Evolutionary conservation across 2,797 vertebrate species (phyloP).

Genomic region (Microchirus variegatus): DNA sequence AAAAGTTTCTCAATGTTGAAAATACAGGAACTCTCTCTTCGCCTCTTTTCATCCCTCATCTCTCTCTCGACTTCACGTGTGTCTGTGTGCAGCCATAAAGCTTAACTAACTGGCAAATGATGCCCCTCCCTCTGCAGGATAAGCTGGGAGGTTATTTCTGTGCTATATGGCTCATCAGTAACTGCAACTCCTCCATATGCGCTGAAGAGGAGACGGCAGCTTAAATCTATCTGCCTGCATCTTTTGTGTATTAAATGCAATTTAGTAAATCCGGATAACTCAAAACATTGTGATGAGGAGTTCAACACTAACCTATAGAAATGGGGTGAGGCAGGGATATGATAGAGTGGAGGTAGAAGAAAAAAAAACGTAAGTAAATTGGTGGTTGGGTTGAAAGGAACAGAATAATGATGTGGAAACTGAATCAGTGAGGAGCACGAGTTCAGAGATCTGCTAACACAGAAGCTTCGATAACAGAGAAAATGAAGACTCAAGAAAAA

Average conservation of each 20-base stretch:
- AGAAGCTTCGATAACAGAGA: too few species aligned
- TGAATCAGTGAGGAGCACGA: too few species aligned
- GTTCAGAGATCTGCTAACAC: too few species aligned
- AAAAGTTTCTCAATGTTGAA: slow-evolving; percentile 44
- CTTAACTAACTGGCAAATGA: slow-evolving; percentile 68
- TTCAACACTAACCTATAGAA: too few species aligned
- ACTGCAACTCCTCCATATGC: slow-evolving; percentile 38
- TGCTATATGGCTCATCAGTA: slow-evolving; percentile 55
- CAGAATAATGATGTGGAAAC: too few species aligned
- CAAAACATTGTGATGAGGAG: neutral
- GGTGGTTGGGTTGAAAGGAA: too few species aligned
- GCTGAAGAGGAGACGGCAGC: slow-evolving; percentile 21
- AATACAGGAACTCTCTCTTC: slow-evolving; percentile 54
- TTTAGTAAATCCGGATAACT: neutral
- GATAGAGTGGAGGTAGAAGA: neutral
- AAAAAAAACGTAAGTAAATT: neutral
- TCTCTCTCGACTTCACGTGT: slow-evolving; percentile 1
- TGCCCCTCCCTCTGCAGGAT: slow-evolving; percentile 45
- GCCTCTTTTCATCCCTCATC: slow-evolving; percentile 29
- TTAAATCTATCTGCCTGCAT: slow-evolving; percentile 24
- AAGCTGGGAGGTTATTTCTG: slow-evolving; percentile 64
- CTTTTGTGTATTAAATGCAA: slow-evolving; percentile 15
- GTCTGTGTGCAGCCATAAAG: slow-evolving; percentile 58
- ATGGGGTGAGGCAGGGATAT: neutral
- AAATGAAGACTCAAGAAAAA: too few species aligned